Evolutionary conservation across 1,140 invertebrate species (phyloP), one percentile per base, ranked within the genome.

Genomic region (Pogonomyrmex californicus): DNA sequence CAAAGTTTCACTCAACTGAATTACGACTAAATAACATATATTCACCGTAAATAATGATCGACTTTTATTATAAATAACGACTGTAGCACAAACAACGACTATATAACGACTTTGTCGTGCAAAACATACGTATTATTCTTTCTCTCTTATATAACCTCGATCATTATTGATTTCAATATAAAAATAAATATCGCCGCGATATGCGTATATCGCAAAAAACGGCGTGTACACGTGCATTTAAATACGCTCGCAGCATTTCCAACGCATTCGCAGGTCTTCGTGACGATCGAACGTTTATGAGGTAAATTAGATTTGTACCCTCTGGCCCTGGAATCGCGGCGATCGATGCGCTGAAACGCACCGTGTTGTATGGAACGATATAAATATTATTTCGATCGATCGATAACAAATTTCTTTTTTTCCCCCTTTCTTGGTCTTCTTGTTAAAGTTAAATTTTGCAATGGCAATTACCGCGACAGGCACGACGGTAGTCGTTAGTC

Each of bases 221-320:
- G n/a, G n/a, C 5, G 2, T 23, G 51, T 14, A n/a, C 14, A 62
- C 14, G 36, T 23, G 1, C n/a, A 38, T 73, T 47, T 17, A 60
- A 83, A 60, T 47, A 38, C 30, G 56, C 7, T 54, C 5, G 7
- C 14, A n/a, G 7, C 14, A n/a, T 49, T 71, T 44, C 2, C 51
- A 30, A 60, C 12, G 14, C 10, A 10, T 82, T 73, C 38, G 17
- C 54, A 38, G 41, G 41, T 73, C 30, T 73, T 60, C 68, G 17
- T 30, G 38, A 60, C 30, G 12, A 73, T 17, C 65, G 38, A 44
- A 56, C 65, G 38, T 82, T 71, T 58, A 60, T 54, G 5, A 58
- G 4, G n/a, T 54, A 73, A 83, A 83, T 73, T 73, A 73, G 44
- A 73, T 83, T 83, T 83, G 30, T 41, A 36, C 10, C 23, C 51